These are phyloP conservation scores for Muschampia plurimacula DNA, from an alignment of 2,888 invertebrate species.

Conservation along the genomic window DNA sequence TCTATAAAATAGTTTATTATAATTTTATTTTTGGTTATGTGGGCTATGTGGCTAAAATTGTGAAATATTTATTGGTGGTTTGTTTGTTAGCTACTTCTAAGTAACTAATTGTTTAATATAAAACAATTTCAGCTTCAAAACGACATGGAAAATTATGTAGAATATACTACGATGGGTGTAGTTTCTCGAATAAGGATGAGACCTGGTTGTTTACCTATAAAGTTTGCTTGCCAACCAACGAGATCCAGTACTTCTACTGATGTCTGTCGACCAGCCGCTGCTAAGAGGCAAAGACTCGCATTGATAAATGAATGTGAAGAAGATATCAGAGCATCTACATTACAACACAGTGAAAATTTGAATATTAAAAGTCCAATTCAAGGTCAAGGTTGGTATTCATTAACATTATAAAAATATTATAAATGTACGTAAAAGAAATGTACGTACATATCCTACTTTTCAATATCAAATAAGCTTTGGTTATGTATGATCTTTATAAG, in stretches of 20 bases:
- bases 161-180: constrained; percentile 54
- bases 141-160: constrained; percentile 55
- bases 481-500: no score
- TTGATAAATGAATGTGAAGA: constrained; percentile 40
- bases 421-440: no score
- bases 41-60: neutral
- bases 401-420: no score
- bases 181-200: constrained; percentile 54
- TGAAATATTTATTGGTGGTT: neutral
- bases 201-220: constrained; percentile 51
- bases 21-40: no score
- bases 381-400: no score
- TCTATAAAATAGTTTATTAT: no score
- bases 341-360: no score
- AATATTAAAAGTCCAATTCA: no score
- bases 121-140: constrained; percentile 51
- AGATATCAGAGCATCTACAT: no score
- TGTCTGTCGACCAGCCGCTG: constrained; percentile 41
- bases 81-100: neutral
- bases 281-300: constrained; percentile 43
- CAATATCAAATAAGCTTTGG: no score
- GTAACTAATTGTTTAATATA: neutral
- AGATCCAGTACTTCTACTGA: constrained; percentile 43
- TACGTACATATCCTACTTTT: no score
- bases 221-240: constrained; percentile 52